Evolutionary conservation across 2,888 invertebrate genomes (phyloP).

Genomic region (Troides oblongomaculatus): DNA sequence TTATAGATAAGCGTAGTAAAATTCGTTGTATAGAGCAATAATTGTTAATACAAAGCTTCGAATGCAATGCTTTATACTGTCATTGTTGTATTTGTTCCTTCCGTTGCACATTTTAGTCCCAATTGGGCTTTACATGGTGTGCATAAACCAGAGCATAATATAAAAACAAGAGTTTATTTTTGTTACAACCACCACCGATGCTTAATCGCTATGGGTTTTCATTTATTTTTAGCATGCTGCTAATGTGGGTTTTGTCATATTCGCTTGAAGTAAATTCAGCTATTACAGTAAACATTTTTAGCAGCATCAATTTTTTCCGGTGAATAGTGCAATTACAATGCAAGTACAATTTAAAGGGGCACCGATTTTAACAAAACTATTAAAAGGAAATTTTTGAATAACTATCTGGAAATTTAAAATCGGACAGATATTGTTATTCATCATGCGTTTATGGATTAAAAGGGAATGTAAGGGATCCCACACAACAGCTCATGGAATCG

Average conservation of each 20-base stretch:
- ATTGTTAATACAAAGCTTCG: not conserved
- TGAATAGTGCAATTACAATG: conserved; percentile 13
- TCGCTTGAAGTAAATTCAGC: conserved; percentile 14
- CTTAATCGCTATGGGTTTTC: not conserved
- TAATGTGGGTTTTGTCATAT: conserved; percentile 28
- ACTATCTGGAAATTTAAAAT: too few species aligned
- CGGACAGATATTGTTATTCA: too few species aligned
- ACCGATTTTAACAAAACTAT: too few species aligned
- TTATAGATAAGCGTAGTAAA: not conserved
- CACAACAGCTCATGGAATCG: too few species aligned
- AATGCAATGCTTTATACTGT: not conserved
- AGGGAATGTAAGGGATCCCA: too few species aligned
- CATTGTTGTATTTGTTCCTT: not conserved
- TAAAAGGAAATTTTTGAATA: too few species aligned
- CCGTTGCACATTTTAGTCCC: not conserved
- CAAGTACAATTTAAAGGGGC: too few species aligned
- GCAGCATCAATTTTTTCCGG: conserved; percentile 2
- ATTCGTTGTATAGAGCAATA: not conserved
- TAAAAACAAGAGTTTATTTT: not conserved
- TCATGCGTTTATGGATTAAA: too few species aligned
- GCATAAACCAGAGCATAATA: not conserved
- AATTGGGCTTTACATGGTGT: not conserved
- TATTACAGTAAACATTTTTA: conserved; percentile 17
- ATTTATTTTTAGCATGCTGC: conserved; percentile 10
- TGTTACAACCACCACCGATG: not conserved